These are phyloP conservation scores for Acromyrmex echinatior DNA, from an alignment of 1,140 invertebrate genomes.

Conservation along the genomic window DNA sequence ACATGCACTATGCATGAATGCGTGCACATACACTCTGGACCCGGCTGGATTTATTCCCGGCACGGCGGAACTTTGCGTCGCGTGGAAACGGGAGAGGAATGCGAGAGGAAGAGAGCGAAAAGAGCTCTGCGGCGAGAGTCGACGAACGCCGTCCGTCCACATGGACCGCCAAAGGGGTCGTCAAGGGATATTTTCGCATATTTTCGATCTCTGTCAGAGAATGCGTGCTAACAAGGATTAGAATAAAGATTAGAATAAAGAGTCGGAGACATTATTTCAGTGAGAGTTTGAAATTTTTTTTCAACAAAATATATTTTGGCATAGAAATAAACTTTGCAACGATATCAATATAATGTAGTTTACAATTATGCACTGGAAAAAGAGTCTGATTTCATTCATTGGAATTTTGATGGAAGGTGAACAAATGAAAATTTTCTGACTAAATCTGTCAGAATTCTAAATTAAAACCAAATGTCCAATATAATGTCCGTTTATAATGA, in stretches of 20 bases:
- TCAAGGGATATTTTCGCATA: background rate
- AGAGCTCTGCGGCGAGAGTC: conserved; percentile 32
- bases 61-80: conserved; percentile 55
- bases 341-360: too few relatives aligned
- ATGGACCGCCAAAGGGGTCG: background rate
- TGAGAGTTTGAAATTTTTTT: background rate
- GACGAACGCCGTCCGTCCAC: conserved; percentile 14
- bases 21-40: conserved; percentile 62
- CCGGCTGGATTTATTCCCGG: conserved; percentile 68
- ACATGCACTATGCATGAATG: conserved; percentile 75
- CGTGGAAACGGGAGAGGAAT: conserved; percentile 12
- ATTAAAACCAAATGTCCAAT: too few relatives aligned
- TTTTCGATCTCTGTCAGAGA: background rate
- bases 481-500: too few relatives aligned
- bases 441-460: too few relatives aligned
- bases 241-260: background rate
- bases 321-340: too few relatives aligned
- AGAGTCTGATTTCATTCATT: too few relatives aligned
- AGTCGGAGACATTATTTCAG: background rate
- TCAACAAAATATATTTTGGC: background rate
- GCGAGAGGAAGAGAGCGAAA: conserved; percentile 41
- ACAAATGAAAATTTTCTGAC: too few relatives aligned
- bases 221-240: background rate
- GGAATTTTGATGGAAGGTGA: too few relatives aligned
- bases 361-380: too few relatives aligned